Percentiles rank a stretch among this genome's conserved stretches.
These are phyloP conservation scores for Drosophila paulistorum DNA, from an alignment of 1,140 invertebrate genomes.

Conservation along the genomic window DNA sequence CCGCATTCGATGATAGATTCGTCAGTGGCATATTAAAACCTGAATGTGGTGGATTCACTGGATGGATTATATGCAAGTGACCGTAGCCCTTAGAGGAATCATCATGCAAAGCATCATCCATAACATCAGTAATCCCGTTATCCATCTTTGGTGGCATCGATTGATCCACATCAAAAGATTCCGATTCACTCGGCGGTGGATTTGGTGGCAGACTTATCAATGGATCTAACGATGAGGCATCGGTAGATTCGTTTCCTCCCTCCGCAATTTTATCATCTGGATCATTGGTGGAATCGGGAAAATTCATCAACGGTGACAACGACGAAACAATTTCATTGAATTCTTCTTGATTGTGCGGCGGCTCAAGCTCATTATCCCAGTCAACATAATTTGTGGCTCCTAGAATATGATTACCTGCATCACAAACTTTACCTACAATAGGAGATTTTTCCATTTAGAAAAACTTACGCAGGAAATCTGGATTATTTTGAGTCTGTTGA, in stretches of 20 bases:
- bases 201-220: not conserved
- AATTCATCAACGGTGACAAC: not conserved
- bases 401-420: not conserved
- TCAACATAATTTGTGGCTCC: not conserved
- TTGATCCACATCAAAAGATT: not conserved
- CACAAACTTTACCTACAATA: not conserved
- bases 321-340: slow-evolving; percentile 10
- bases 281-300: not conserved
- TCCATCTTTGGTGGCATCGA: not conserved
- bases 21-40: not conserved
- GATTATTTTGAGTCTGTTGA: too few species aligned
- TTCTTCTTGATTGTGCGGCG: slow-evolving; percentile 8
- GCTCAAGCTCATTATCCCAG: not conserved
- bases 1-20: not conserved
- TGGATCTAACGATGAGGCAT: not conserved
- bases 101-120: not conserved
- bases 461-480: too few species aligned
- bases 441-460: too few species aligned
- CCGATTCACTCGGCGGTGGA: slow-evolving; percentile 13
- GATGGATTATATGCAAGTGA: not conserved
- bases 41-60: not conserved
- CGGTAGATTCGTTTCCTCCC: too few species aligned
- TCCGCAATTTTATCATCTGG: too few species aligned
- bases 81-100: not conserved
- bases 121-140: not conserved